Evolutionary conservation across 2,113 vertebrate species (phyloP).

Genomic region (Chloropsis cyanopogon): DNA sequence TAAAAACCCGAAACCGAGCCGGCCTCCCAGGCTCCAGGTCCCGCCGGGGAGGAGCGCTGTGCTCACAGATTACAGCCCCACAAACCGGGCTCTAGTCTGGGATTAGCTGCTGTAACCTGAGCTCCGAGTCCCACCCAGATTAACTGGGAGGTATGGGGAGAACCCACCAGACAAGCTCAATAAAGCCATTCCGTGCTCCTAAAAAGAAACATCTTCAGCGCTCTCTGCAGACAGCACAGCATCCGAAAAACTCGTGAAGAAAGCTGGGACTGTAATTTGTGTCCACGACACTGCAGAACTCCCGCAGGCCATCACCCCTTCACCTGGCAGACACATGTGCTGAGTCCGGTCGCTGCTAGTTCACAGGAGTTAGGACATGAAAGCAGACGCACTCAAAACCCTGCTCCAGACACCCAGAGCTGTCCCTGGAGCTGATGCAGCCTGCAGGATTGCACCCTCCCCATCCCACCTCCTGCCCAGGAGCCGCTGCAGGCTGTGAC

Average conservation of each 20-base stretch:
- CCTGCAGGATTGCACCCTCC: neutral
- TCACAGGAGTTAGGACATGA: rapidly evolving
- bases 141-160: neutral
- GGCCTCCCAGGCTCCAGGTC: neutral
- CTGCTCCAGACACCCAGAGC: neutral
- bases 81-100: neutral
- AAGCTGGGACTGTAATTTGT: neutral
- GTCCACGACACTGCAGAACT: neutral
- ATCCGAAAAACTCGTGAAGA: neutral
- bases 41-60: neutral
- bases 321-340: rapidly evolving
- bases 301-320: neutral
- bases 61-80: neutral
- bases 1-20: conserved; percentile 12
- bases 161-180: neutral
- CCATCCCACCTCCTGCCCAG: neutral
- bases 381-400: neutral
- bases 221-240: neutral
- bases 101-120: conserved; percentile 1
- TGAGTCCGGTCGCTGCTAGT: no score
- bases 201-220: neutral
- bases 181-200: neutral
- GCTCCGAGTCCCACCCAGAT: neutral
- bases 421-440: no score
- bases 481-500: neutral